Evolutionary conservation across 2,888 invertebrate species (phyloP).

Genomic region (Acrocyrtus sp.): DNA sequence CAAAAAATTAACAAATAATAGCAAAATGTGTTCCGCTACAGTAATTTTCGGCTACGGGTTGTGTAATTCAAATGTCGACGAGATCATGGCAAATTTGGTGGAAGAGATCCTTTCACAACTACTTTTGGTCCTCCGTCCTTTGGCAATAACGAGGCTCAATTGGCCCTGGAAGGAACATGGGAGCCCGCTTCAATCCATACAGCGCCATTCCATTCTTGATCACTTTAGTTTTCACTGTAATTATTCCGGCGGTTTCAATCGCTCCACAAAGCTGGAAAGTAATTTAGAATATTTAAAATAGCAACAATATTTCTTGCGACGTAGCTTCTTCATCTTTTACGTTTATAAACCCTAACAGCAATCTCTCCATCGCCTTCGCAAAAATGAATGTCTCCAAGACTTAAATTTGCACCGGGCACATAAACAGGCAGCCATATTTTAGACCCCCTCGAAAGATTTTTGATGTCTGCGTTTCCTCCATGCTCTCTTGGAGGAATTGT

Average conservation of each 20-base stretch:
- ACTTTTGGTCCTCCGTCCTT: conserved; percentile 38
- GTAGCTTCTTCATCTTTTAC: too few species aligned
- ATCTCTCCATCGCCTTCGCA: conserved; percentile 59
- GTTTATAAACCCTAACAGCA: conserved; percentile 46
- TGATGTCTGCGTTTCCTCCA: conserved; percentile 60
- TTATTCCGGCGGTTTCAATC: conserved; percentile 53
- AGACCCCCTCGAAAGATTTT: conserved; percentile 55
- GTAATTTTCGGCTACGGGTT: not conserved
- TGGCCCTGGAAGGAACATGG: conserved; percentile 53
- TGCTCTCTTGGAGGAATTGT: conserved; percentile 57
- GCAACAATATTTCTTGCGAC: too few species aligned
- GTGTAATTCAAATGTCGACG: not conserved
- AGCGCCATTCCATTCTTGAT: conserved; percentile 52
- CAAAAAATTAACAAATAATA: too few species aligned
- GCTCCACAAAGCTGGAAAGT: conserved; percentile 52
- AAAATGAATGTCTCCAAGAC: conserved; percentile 57
- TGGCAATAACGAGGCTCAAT: conserved; percentile 52
- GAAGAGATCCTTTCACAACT: conserved; percentile 22
- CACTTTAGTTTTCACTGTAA: conserved; percentile 41
- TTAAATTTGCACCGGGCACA: conserved; percentile 54
- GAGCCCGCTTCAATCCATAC: conserved; percentile 44
- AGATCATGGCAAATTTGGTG: too few species aligned
- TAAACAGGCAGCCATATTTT: conserved; percentile 58
- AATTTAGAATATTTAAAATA: too few species aligned
- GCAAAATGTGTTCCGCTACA: not conserved